phyloP scores from a whole-genome alignment of 2,113 vertebrate species.

The Tachuris rubrigastra region DNA sequence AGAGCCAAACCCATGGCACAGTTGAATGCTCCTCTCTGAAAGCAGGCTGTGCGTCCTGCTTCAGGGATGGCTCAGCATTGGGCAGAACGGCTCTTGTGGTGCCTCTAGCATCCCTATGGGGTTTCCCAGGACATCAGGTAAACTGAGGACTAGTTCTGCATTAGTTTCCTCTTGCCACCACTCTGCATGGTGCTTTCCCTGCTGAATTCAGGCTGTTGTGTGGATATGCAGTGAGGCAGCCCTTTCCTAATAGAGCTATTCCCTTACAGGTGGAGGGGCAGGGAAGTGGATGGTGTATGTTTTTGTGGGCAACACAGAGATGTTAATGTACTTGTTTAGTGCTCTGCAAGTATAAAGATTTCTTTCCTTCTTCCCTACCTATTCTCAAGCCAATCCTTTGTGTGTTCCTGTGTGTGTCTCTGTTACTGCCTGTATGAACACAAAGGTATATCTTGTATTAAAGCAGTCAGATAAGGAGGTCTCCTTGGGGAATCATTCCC shows the following conservation, averaged over 20 bases:
- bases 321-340: not conserved
- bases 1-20: not conserved
- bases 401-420: not conserved
- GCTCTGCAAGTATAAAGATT: not conserved
- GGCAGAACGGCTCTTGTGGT: not conserved
- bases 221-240: not conserved
- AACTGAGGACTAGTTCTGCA: not conserved
- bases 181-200: not conserved
- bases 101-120: not conserved
- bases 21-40: not conserved
- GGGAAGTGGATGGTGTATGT: not conserved
- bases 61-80: not conserved
- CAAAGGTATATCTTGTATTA: slow-evolving; percentile 29
- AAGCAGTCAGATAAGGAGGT: slow-evolving; percentile 43
- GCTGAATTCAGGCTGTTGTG: not conserved
- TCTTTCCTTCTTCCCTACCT: not conserved
- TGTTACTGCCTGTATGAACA: not conserved
- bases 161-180: not conserved
- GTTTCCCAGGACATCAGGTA: not conserved
- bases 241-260: not conserved
- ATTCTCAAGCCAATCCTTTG: not conserved
- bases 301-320: not conserved
- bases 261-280: not conserved
- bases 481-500: slow-evolving; percentile 25
- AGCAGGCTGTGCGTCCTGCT: not conserved